A percentile compares a stretch with the other conserved stretches of the same genome.
Evolutionary conservation across 2,888 invertebrate genomes (phyloP).

Genomic region (Acronicta leporina): DNA sequence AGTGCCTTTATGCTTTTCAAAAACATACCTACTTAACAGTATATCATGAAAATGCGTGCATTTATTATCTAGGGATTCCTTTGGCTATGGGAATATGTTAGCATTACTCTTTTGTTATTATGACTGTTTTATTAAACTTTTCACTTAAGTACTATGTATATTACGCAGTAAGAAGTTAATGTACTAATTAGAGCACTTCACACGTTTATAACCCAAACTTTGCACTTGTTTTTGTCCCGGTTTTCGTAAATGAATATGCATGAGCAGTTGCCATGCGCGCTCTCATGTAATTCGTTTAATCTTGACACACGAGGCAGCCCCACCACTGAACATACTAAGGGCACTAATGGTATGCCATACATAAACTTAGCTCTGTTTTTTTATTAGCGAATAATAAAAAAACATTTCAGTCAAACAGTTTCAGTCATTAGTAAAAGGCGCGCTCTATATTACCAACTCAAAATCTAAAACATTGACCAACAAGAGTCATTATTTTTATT

Average conservation of each 20-base stretch:
- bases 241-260: constrained; percentile 27
- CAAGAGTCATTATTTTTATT: too few relatives aligned
- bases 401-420: too few relatives aligned
- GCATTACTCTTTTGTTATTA: not conserved
- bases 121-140: constrained; percentile 28
- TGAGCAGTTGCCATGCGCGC: constrained; percentile 6
- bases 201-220: not conserved
- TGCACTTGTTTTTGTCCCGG: constrained; percentile 14
- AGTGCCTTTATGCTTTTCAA: too few relatives aligned
- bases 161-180: constrained; percentile 6
- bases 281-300: constrained; percentile 35
- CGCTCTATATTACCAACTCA: too few relatives aligned
- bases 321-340: constrained; percentile 25
- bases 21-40: too few relatives aligned
- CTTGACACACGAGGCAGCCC: constrained; percentile 30
- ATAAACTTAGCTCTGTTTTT: not conserved
- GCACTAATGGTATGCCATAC: constrained; percentile 9
- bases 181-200: constrained; percentile 10
- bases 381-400: too few relatives aligned
- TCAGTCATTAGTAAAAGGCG: too few relatives aligned
- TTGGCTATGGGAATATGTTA: not conserved
- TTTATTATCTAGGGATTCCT: too few relatives aligned
- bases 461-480: too few relatives aligned
- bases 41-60: not conserved
- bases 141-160: constrained; percentile 10